Base-by-base conservation (phyloP, 1,140 invertebrate genomes). In the Scaptomyza pallida region DNA sequence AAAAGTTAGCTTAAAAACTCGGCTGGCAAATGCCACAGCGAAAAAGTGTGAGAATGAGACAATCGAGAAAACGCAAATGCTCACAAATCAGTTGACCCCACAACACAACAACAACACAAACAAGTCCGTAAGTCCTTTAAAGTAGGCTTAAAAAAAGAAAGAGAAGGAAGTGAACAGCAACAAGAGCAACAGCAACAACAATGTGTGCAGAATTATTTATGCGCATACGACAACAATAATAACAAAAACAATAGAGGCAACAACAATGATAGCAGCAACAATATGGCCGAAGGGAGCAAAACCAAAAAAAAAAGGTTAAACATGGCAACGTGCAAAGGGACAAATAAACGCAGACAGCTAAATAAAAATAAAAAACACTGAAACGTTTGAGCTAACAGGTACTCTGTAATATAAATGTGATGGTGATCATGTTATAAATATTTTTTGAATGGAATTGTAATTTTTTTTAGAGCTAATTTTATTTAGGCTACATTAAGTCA, bases 191-290 rank as follows among this genome's bases (percentile, higher is more conserved):
- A 50, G 59, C 16, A 52, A 17, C 33, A 52, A 17, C 50, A 45
- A 35, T 75, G 55, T 55, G 12, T 55, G 54, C 19, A 77, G 77
- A 70, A 86, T 81, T 80, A 85, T 86, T 85, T 86, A 86, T 85
- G 77, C 61, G 35, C 64, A 63, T 60, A 78, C 61, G 71, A 75
- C 47, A 78, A 67, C 63, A 60, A 52, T 50, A 68, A 51, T 30
- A 67, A 37, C 30, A 68, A 61, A 15, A 65, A 65, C 43, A 70
- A 70, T 33, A 62, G 26, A 40, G 23, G 47, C 51, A 41, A 61
- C 47, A 60, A 52, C 54, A 73, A 68, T 61, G 33, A 79, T 45
- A 71, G 52, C 59, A 73, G 56, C 75, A 80, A 72, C 77, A 77
- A 82, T 70, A 78, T 82, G 79, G 71, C 79, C 65, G 54, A 52